These are phyloP conservation scores for Drosophila parabipectinata DNA, from an alignment of 1,140 invertebrate genomes.

Conservation along the genomic window DNA sequence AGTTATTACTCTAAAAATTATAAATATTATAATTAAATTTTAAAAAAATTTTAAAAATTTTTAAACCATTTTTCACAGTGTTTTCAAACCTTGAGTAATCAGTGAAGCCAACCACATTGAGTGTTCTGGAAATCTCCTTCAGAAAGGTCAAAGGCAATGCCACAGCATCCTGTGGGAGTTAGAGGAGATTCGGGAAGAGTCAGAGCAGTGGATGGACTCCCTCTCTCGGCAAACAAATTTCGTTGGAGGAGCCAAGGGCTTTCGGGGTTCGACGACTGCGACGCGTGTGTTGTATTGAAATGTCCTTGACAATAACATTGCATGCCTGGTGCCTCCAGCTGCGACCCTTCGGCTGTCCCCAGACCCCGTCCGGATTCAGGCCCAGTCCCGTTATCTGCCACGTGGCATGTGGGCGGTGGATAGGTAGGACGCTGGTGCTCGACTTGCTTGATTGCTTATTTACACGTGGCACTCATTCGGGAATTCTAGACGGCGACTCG, in stretches of 20 bases:
- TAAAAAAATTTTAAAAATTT: not conserved
- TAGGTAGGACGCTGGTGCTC: slow-evolving; percentile 25
- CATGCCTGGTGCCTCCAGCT: slow-evolving; percentile 52
- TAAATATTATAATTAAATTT: not conserved
- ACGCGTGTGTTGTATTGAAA: slow-evolving; percentile 73
- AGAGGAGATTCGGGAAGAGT: not conserved
- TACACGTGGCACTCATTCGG: slow-evolving; percentile 65
- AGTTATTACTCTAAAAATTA: not conserved
- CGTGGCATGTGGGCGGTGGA: slow-evolving; percentile 43
- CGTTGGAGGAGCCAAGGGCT: not conserved
- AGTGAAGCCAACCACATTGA: slow-evolving; percentile 33
- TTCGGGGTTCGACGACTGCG: slow-evolving; percentile 18
- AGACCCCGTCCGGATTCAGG: not conserved
- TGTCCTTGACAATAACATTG: slow-evolving; percentile 82
- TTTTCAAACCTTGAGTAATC: slow-evolving; percentile 21
- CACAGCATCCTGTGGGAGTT: slow-evolving; percentile 42
- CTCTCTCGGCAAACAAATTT: slow-evolving; percentile 13
- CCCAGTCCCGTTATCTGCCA: slow-evolving; percentile 31
- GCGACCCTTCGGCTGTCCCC: slow-evolving; percentile 16
- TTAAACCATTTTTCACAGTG: not conserved
- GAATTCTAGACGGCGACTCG: slow-evolving; percentile 37
- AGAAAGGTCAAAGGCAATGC: slow-evolving; percentile 74
- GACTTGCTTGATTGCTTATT: slow-evolving; percentile 66
- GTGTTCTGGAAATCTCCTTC: slow-evolving; percentile 66
- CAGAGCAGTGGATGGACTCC: not conserved